These are phyloP conservation scores for Hapalemur alaotrensis DNA, from an alignment of 2,797 vertebrate species.

Conservation along the genomic window DNA sequence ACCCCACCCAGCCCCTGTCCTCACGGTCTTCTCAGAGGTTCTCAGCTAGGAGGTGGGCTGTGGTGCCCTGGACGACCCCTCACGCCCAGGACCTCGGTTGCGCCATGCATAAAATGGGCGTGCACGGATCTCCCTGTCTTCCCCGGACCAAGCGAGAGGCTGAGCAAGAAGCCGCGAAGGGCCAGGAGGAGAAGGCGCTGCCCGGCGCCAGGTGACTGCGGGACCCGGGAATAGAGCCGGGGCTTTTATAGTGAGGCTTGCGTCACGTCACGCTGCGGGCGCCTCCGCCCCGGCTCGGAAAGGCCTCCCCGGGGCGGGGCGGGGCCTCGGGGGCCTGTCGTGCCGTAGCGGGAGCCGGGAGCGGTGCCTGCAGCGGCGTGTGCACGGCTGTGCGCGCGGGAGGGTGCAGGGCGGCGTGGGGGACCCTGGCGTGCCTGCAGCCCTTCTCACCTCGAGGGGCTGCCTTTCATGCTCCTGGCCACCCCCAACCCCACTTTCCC, in stretches of 20 bases:
- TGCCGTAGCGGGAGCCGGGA: rapidly evolving
- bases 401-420: rapidly evolving
- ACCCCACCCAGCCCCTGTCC: neutral
- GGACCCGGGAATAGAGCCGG: slow-evolving; percentile 34
- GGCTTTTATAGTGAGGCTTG: slow-evolving; percentile 12
- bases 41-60: neutral
- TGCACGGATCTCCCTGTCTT: neutral
- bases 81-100: neutral
- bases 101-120: neutral
- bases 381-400: rapidly evolving
- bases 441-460: neutral
- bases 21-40: neutral
- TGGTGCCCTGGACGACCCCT: neutral
- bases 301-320: neutral
- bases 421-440: neutral
- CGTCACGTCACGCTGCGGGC: neutral
- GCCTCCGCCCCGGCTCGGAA: neutral
- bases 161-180: neutral
- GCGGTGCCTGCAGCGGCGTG: neutral
- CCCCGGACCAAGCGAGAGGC: rapidly evolving
- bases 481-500: neutral
- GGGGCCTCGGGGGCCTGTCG: rapidly evolving
- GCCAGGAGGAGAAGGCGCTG: rapidly evolving
- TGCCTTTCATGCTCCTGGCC: neutral
- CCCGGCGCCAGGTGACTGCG: neutral